These are phyloP conservation scores for Saccostrea echinata DNA, from an alignment of 1,140 invertebrate species.

Conservation along the genomic window DNA sequence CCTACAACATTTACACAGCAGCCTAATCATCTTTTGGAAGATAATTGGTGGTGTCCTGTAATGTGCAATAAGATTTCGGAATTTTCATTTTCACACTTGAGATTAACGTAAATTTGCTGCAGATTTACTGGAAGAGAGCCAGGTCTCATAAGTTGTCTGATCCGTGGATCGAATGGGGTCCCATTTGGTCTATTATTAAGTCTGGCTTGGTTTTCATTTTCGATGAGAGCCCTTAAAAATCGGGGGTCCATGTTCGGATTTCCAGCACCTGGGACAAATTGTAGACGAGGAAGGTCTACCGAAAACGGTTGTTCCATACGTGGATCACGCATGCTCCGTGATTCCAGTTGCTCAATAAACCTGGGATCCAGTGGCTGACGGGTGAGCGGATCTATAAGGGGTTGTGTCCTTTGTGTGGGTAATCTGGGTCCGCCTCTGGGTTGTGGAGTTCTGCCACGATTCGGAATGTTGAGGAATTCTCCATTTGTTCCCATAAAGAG, in stretches of 20 bases:
- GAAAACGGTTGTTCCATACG: not conserved
- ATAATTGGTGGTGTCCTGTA: too few species aligned
- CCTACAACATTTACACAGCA: too few species aligned
- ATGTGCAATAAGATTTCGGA: too few species aligned
- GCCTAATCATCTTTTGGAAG: too few species aligned
- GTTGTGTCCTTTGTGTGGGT: not conserved
- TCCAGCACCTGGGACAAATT: not conserved
- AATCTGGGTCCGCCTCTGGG: not conserved
- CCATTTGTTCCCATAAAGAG: not conserved
- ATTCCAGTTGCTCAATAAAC: not conserved
- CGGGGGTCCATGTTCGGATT: not conserved
- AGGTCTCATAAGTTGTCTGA: not conserved
- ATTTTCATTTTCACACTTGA: too few species aligned
- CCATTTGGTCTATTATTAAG: not conserved
- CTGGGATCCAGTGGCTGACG: not conserved
- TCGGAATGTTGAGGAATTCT: not conserved
- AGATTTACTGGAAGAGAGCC: not conserved
- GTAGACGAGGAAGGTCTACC: not conserved
- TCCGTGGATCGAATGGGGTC: not conserved
- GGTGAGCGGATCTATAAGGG: not conserved
- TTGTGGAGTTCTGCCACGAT: not conserved
- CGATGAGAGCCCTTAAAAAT: not conserved
- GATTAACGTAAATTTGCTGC: not conserved
- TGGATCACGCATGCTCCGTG: not conserved
- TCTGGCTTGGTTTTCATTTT: constrained; percentile 1